Evolutionary conservation across 2,888 invertebrate genomes (phyloP), one percentile per base, ranked within the genome.

Genomic region (Leucania comma): DNA sequence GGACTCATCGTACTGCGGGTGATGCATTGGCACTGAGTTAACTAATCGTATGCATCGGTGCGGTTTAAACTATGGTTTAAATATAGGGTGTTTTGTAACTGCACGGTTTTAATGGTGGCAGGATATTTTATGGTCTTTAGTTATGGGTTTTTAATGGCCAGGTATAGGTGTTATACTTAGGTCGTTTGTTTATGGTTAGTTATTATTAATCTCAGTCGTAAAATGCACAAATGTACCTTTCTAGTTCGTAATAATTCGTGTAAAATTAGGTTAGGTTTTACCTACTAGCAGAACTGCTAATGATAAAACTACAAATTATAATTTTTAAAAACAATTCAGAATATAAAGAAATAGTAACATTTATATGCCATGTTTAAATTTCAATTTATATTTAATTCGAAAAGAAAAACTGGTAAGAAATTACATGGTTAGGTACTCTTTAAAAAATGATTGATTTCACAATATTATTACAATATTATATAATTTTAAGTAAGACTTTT

Each of bases 31-130:
- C 80, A 76, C 78, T 38, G 68, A 61, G 66, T 38, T 58, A 56
- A 32, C 64, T 76, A 76, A 79, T 79, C 56, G 78, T 76, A 76
- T 76, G 72, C 68, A 76, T 80, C 76, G 63, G 75, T 72, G 71
- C 75, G 57, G 79, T 26, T 54, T 46, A 54, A 70, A 57, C 74
- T 60, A 71, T 14, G 54, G 53, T 60, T 58, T 68, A 64, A 78
- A 77, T 68, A 73, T 51, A 56, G 62, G 56, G 20, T 73, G 69
- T 62, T 69, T 61, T 68, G 50, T 75, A 68, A 80, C 46, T 51
- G 61, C 38, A 32, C 4, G 4, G 51, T 50, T 75, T 38, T 54
- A 62, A 61, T 58, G 54, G 48, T 53, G 51, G 22, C 46, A 1
- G 29, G 60, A 2, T 10, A 8, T 51, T 68, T 78, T 58, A 78